Evolutionary conservation across 2,888 invertebrate species (phyloP), one percentile per base, ranked within the genome.

Genomic region (Napeogenes inachia): DNA sequence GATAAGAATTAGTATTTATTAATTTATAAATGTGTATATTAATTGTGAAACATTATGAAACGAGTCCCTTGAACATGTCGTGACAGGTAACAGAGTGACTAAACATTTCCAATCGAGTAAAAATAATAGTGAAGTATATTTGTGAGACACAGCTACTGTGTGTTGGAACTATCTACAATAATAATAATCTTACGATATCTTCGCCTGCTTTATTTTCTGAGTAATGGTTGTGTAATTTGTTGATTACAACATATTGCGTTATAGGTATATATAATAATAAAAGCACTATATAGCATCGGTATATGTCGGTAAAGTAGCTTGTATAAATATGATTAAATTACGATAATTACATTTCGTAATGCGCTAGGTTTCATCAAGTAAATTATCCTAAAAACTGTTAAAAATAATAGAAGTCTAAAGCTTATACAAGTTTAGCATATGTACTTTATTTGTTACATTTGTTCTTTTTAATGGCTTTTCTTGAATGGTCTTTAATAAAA

Each of bases 41-140:
- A 12, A 10, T 42, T 42, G 2, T 50, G 21, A 50, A 50, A 30
- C n/a, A 2, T 12, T 50, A 50, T 47, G n/a, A 13, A 60, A 47
- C 30, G 35, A 50, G 74, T 74, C 56, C 63, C 64, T 63, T 57
- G 46, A 69, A 74, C 85, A 82, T 71, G 84, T 83, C 70, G 54
- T 63, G 69, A 84, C 84, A 82, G 69, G 80, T 79, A 76, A 64
- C 50, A 50, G 57, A 21, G 1, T 46, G 62, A 32, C 61, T 63
- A 70, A 71, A 64, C 64, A 60, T 13, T 35, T 35, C 2, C 35
- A 35, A 6, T 35, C 35, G 4, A 35, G 35, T 35, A 35, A 6
- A 35, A 35, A 35, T 35, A 35, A 35, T 35, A 35, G 4, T 4
- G 12, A 4, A 6, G 8, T 42, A 13, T 35, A 38, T 21, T 12